Percentiles rank a stretch among this genome's conserved stretches.
These are phyloP conservation scores for Ips nitidus DNA, from an alignment of 1,140 invertebrate species.

Conservation along the genomic window DNA sequence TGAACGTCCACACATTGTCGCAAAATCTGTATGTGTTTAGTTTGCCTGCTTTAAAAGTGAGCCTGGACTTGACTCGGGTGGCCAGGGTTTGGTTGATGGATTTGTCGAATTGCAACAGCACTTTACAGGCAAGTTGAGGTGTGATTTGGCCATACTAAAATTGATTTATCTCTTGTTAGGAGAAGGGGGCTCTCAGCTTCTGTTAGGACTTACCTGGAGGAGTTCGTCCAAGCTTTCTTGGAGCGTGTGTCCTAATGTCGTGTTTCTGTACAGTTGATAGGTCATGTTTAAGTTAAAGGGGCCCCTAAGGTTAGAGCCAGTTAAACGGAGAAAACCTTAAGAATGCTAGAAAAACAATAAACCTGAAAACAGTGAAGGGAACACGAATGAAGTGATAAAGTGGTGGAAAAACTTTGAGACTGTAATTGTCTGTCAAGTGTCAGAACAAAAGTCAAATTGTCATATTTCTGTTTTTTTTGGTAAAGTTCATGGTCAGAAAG, in stretches of 20 bases:
- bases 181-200: no score
- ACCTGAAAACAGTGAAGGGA: no score
- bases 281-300: slow-evolving; percentile 62
- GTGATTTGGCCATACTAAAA: slow-evolving; percentile 92
- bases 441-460: no score
- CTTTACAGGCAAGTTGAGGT: slow-evolving; percentile 86
- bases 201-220: slow-evolving; percentile 64
- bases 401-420: no score
- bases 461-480: no score
- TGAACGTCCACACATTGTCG: slow-evolving; percentile 99
- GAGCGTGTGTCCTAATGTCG: slow-evolving; percentile 93
- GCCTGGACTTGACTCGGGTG: slow-evolving; percentile 86
- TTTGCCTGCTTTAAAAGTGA: slow-evolving; percentile 96
- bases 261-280: slow-evolving; percentile 97
- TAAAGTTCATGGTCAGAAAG: no score
- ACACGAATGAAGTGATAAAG: no score
- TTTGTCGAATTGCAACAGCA: slow-evolving; percentile 95
- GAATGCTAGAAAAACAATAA: no score
- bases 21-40: slow-evolving; percentile 98
- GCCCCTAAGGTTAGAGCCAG: neutral
- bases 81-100: slow-evolving; percentile 93
- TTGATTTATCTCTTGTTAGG: no score
- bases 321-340: no score
- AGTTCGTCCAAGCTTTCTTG: slow-evolving; percentile 95
- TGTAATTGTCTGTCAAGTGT: no score